These are phyloP conservation scores for Phyllostomus hastatus DNA, from an alignment of 2,113 vertebrate species.

Conservation along the genomic window DNA sequence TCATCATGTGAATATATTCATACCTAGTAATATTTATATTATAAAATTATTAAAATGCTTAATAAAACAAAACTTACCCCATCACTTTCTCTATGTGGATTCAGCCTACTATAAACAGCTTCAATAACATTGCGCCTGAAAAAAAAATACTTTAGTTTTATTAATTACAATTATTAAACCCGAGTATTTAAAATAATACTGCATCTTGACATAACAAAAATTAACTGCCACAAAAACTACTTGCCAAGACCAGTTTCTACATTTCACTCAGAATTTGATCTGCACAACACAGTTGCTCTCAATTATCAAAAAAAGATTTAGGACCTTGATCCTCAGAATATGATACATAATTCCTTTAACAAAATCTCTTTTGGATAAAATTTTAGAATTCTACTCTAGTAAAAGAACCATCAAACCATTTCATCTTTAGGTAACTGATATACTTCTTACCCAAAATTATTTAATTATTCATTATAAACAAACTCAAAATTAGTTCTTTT, in stretches of 20 bases:
- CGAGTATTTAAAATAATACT: conserved; percentile 16
- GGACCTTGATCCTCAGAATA: neutral
- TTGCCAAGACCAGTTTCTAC: neutral
- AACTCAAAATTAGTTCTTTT: conserved; percentile 41
- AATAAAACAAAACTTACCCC: conserved; percentile 89
- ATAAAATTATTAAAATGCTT: conserved; percentile 40
- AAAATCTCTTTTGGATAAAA: neutral
- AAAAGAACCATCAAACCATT: neutral
- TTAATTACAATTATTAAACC: conserved; percentile 17
- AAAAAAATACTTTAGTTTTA: conserved; percentile 40
- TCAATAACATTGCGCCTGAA: conserved; percentile 97
- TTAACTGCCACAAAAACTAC: neutral
- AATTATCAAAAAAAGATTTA: conserved; percentile 15
- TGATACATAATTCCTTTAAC: neutral
- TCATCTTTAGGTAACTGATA: conserved; percentile 6
- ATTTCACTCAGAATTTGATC: conserved; percentile 16
- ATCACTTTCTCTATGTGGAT: conserved; percentile 96
- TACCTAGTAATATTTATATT: neutral
- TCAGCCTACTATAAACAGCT: conserved; percentile 97
- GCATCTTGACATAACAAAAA: neutral
- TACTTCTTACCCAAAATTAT: neutral
- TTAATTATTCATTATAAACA: conserved; percentile 50
- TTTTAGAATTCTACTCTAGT: conserved; percentile 24
- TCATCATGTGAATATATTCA: neutral
- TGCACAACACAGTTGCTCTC: neutral